These are phyloP conservation scores for Glossosoma conforme DNA, from an alignment of 1,140 invertebrate genomes.

Conservation along the genomic window DNA sequence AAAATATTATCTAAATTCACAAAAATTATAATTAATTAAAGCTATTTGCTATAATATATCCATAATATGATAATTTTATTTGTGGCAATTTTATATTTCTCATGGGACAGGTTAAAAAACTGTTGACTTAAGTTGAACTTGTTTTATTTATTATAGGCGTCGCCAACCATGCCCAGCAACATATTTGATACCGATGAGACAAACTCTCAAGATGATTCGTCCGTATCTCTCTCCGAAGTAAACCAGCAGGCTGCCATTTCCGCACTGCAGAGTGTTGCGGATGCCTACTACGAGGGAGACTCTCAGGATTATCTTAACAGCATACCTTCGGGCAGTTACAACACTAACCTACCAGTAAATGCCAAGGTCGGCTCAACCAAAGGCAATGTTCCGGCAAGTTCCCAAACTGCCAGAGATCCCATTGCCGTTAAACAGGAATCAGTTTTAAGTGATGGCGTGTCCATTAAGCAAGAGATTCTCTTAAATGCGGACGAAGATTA, in stretches of 20 bases:
- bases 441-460: no score
- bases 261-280: slow-evolving; percentile 33
- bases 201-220: slow-evolving; percentile 23
- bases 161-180: slow-evolving; percentile 19
- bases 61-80: neutral
- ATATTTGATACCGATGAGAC: slow-evolving; percentile 28
- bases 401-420: slow-evolving; percentile 23
- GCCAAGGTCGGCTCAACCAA: slow-evolving; percentile 28
- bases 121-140: no score
- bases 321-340: slow-evolving; percentile 21
- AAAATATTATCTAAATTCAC: no score
- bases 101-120: neutral
- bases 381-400: slow-evolving; percentile 15
- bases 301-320: slow-evolving; percentile 14
- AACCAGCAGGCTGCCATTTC: slow-evolving; percentile 23
- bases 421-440: slow-evolving; percentile 40
- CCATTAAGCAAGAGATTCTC: slow-evolving; percentile 46
- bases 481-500: slow-evolving; percentile 37
- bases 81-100: neutral
- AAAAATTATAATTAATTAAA: no score
- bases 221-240: slow-evolving; percentile 13
- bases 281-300: neutral
- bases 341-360: slow-evolving; percentile 41
- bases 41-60: no score
- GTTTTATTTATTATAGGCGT: slow-evolving; percentile 19